Evolutionary conservation across 2,888 invertebrate species (phyloP), one percentile per base, ranked within the genome.

Genomic region (Ryuthela nishihirai): DNA sequence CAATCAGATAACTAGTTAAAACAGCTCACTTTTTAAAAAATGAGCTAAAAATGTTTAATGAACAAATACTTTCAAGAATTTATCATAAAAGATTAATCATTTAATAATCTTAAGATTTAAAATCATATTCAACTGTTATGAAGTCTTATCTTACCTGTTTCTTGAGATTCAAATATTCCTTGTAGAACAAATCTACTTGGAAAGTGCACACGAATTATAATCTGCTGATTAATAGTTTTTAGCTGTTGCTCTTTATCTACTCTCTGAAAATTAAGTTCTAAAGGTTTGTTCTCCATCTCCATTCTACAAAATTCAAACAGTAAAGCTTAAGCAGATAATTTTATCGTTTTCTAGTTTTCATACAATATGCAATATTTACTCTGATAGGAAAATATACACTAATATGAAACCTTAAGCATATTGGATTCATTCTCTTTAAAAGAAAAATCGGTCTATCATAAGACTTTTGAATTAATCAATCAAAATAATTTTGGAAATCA

Each of bases 101-200:
- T 29, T 29, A 29, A 29, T 29, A 10, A 10, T 29, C 29, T 29
- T 12, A 69, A 32, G 26, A 50, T 38, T 29, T 17, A 18, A 46
- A 24, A 36, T 29, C 39, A 15, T 24, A 17, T 25, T 26, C 5
- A 15, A 47, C 40, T 15, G 12, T 40, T 15, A 25, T 21, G n/a
- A 73, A 73, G 72, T n/a, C n/a, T n/a, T n/a, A n/a, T 4, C 82
- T 85, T 72, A 60, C 60, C 46, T 40, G 49, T 60, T 54, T 93
- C 87, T 10, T 80, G 77, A 1, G 92, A 87, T 64, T 79, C 78
- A 71, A 95, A 95, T 35, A 86, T 80, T 10, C 87, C 93, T 75
- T 95, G 95, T 21, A 95, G 78, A 35, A 93, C 87, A 39, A 85
- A 79, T 47, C 85, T 82, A 75, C 92, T 86, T 2, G 92, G 91